These are phyloP conservation scores for Strigamia crassipes DNA, from an alignment of 2,888 invertebrate species.

Conservation along the genomic window DNA sequence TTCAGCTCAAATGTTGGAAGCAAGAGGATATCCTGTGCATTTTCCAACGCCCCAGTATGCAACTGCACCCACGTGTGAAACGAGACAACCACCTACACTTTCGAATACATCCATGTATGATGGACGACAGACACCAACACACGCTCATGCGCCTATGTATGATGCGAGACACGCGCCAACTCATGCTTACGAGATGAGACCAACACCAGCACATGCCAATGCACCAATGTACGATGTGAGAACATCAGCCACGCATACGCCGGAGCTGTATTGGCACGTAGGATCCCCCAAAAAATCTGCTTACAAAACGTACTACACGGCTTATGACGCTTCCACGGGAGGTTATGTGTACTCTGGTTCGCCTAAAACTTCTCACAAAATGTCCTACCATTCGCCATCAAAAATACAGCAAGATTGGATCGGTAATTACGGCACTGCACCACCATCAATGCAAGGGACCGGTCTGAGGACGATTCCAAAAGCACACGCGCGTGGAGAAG, in stretches of 20 bases:
- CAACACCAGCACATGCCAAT: background rate
- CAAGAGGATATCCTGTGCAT: constrained; percentile 36
- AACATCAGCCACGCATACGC: background rate
- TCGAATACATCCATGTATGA: background rate
- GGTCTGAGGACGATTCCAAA: background rate
- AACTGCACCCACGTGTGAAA: background rate
- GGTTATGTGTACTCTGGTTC: constrained; percentile 25
- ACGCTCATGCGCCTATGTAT: background rate
- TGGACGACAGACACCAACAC: background rate
- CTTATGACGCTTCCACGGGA: constrained; percentile 31
- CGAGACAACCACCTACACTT: background rate
- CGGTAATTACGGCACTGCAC: background rate
- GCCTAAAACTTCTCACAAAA: background rate
- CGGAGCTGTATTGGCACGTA: background rate
- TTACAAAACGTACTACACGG: constrained; percentile 41
- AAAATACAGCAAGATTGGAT: background rate
- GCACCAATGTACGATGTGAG: background rate
- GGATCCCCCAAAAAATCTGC: background rate
- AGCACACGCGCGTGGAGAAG: background rate
- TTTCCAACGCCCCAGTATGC: constrained; percentile 42
- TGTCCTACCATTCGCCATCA: background rate
- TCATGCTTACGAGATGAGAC: background rate
- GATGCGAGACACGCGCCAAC: background rate
- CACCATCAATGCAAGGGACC: background rate
- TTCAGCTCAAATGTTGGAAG: constrained; percentile 44